phyloP scores from a whole-genome alignment of 1,140 invertebrate genomes.

The Hylaeus volcanicus region DNA sequence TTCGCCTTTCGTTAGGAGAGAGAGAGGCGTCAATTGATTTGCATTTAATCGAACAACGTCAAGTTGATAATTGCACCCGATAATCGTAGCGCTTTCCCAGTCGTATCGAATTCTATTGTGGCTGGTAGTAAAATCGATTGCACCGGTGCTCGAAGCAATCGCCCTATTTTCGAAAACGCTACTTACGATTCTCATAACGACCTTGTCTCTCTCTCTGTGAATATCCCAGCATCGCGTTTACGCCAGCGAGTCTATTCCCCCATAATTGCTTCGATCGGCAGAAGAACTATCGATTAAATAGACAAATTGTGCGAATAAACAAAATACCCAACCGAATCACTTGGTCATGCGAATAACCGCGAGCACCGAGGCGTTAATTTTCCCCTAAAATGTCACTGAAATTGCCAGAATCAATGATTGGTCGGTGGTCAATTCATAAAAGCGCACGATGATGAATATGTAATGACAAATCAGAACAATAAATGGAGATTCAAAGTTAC shows the following conservation, averaged over 20 bases:
- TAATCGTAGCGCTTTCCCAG: conserved; percentile 9
- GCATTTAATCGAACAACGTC: neutral
- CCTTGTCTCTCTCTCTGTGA: neutral
- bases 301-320: neutral
- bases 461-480: too few relatives aligned
- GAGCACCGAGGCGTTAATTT: neutral
- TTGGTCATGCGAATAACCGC: neutral
- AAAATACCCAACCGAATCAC: neutral
- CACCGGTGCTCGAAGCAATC: too few relatives aligned
- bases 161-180: conserved; percentile 22
- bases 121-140: conserved; percentile 11
- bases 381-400: neutral
- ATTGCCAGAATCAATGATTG: neutral
- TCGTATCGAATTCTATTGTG: conserved; percentile 13
- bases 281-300: neutral
- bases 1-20: neutral
- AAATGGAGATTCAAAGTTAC: too few relatives aligned
- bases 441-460: too few relatives aligned
- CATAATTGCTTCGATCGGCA: neutral
- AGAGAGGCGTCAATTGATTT: neutral
- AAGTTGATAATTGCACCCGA: conserved; percentile 8
- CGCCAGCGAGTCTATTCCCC: neutral
- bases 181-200: conserved; percentile 13
- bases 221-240: conserved; percentile 11
- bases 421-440: neutral